These are phyloP conservation scores for Lepidurus apus DNA, from an alignment of 1,140 invertebrate species.

Conservation along the genomic window DNA sequence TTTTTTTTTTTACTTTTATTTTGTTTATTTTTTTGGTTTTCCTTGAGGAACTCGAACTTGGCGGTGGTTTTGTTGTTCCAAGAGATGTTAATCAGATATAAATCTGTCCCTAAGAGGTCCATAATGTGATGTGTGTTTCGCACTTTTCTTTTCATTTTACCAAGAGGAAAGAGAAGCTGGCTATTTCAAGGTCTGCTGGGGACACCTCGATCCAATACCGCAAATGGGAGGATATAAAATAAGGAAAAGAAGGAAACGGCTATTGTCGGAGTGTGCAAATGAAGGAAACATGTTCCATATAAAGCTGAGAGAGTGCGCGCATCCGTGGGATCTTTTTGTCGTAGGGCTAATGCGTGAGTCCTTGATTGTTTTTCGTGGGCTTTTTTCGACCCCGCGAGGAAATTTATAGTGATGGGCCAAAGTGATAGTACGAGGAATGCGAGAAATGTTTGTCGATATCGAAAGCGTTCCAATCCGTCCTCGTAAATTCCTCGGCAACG, in stretches of 20 bases:
- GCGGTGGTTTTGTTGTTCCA: not conserved
- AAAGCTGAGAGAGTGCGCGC: not conserved
- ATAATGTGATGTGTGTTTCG: slow-evolving; percentile 1
- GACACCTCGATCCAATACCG: not conserved
- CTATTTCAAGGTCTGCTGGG: not conserved
- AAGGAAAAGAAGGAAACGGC: not conserved
- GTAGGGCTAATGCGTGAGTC: not conserved
- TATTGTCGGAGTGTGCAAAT: not conserved
- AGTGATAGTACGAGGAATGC: not conserved
- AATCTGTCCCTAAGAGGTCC: not conserved
- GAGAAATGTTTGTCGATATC: not conserved
- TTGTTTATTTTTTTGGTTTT: no score
- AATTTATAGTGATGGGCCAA: not conserved
- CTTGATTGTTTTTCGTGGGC: not conserved
- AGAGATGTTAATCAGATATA: not conserved
- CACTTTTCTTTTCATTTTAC: not conserved
- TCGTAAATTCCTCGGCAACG: not conserved
- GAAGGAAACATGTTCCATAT: slow-evolving; percentile 22
- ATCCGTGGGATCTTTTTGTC: not conserved
- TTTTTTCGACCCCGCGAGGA: no score
- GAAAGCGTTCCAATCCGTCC: not conserved
- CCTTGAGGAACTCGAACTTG: no score
- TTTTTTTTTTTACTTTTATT: not conserved
- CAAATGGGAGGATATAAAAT: no score
- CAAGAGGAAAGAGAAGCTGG: not conserved